These are phyloP conservation scores for Lucilia sericata DNA, from an alignment of 1,140 invertebrate genomes.

Conservation along the genomic window DNA sequence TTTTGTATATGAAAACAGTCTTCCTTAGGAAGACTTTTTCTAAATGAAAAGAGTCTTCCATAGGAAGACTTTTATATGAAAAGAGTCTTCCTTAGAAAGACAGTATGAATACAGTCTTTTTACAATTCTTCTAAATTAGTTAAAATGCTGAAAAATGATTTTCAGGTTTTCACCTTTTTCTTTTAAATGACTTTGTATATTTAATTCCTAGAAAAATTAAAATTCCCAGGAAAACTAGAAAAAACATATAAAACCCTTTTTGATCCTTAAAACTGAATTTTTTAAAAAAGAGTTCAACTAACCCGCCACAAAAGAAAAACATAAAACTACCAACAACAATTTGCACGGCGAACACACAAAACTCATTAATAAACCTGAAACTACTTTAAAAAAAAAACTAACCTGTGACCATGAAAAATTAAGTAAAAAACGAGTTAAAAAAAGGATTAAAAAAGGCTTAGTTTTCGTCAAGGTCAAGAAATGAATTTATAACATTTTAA, in stretches of 20 bases:
- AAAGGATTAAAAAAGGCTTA: not conserved
- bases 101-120: no score
- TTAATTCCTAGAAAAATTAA: slow-evolving; percentile 1
- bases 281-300: slow-evolving; percentile 18
- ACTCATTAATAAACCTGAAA: not conserved
- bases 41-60: no score
- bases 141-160: no score
- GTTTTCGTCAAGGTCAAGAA: not conserved
- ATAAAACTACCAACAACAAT: not conserved
- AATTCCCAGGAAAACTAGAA: not conserved
- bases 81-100: no score
- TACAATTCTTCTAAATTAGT: no score
- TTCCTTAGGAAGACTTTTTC: no score
- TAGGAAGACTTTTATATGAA: no score
- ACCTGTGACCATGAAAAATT: slow-evolving; percentile 5
- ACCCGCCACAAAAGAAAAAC: not conserved
- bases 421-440: slow-evolving; percentile 9
- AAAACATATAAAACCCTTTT: slow-evolving; percentile 7
- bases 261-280: slow-evolving; percentile 36
- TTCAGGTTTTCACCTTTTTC: no score
- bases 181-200: no score
- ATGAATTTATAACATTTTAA: not conserved
- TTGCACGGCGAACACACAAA: not conserved
- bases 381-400: not conserved
- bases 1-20: no score